These are phyloP conservation scores for Paraescarpia echinospica DNA, from an alignment of 1,140 invertebrate genomes.

Conservation along the genomic window DNA sequence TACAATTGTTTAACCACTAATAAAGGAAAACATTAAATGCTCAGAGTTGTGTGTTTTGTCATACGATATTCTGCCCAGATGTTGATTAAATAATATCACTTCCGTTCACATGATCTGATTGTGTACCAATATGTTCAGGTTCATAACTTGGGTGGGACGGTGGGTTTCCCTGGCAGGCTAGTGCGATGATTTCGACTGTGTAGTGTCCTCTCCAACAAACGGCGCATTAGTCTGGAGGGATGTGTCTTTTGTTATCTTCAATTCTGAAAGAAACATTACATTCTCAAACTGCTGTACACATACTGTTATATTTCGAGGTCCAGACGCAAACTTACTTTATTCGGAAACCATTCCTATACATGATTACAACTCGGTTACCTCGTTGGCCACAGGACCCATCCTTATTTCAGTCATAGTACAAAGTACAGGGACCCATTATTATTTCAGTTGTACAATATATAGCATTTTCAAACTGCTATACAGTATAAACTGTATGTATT, in stretches of 20 bases:
- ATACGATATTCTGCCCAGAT: background rate
- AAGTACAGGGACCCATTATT: too few species aligned
- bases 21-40: background rate
- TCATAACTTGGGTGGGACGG: background rate
- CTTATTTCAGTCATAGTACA: too few species aligned
- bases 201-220: background rate
- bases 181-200: background rate
- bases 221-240: conserved; percentile 14
- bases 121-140: background rate
- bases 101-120: background rate
- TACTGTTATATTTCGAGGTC: too few species aligned
- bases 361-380: too few species aligned
- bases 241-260: background rate
- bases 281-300: background rate
- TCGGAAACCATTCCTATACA: too few species aligned
- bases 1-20: background rate
- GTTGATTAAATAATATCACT: background rate
- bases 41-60: background rate
- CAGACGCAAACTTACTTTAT: too few species aligned
- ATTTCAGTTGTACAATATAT: too few species aligned
- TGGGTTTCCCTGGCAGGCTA: background rate
- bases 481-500: too few species aligned
- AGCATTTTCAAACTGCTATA: too few species aligned
- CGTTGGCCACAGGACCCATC: too few species aligned
- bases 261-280: background rate